These are phyloP conservation scores for Nemapogon koenigi DNA, from an alignment of 2,888 invertebrate genomes.

Conservation along the genomic window DNA sequence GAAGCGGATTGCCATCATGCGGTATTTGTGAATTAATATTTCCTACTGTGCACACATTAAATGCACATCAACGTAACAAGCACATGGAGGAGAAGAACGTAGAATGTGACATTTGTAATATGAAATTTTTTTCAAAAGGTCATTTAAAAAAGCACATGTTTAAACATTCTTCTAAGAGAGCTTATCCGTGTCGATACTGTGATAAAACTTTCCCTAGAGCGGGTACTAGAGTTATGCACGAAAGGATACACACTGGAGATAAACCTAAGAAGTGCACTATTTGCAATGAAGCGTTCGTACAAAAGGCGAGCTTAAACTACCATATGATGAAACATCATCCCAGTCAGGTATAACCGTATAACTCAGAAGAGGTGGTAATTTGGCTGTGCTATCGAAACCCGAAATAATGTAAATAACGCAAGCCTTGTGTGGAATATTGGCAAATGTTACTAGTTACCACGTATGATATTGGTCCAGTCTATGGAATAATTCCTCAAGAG, in stretches of 20 bases:
- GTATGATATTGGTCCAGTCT: too few relatives aligned
- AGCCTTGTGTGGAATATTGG: too few relatives aligned
- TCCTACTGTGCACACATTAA: not conserved
- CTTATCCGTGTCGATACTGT: conserved; percentile 23
- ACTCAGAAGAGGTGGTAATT: too few relatives aligned
- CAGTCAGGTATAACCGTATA: conserved; percentile 12
- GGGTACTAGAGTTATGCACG: conserved; percentile 21
- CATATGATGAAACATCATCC: conserved; percentile 18
- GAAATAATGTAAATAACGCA: too few relatives aligned
- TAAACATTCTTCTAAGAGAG: conserved; percentile 19
- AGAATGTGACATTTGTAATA: too few relatives aligned
- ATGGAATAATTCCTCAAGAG: too few relatives aligned
- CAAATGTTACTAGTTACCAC: too few relatives aligned
- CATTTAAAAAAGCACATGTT: too few relatives aligned
- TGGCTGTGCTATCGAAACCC: too few relatives aligned
- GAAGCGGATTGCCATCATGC: conserved; percentile 23
- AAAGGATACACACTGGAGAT: conserved; percentile 33
- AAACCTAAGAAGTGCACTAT: conserved; percentile 31
- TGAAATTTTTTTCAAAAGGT: too few relatives aligned
- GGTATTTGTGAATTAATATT: conserved; percentile 20
- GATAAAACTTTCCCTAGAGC: conserved; percentile 23
- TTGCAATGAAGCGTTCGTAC: conserved; percentile 32
- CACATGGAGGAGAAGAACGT: too few relatives aligned
- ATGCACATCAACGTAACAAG: not conserved
- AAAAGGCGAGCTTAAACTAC: conserved; percentile 18